Percentiles rank a stretch among this genome's conserved stretches.
These are phyloP conservation scores for Steatocranus sp. DNA, from an alignment of 2,797 vertebrate genomes.

Conservation along the genomic window DNA sequence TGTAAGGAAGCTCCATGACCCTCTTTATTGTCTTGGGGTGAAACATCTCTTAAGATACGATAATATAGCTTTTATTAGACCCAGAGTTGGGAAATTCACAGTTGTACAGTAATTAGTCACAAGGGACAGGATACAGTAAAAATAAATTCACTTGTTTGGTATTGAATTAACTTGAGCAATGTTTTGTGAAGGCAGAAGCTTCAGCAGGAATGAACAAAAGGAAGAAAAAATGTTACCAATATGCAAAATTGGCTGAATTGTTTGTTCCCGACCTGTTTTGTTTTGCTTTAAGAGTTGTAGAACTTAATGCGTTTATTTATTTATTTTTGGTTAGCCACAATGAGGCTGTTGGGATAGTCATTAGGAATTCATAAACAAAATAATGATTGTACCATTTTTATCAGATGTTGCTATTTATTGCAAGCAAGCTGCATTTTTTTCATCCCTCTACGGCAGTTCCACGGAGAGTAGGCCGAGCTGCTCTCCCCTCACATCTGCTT, in stretches of 20 bases:
- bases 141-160: conserved; percentile 67
- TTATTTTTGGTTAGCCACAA: conserved; percentile 18
- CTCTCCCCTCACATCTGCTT: conserved; percentile 60
- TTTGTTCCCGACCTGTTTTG: conserved; percentile 46
- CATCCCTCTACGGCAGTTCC: conserved; percentile 44
- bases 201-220: conserved; percentile 10
- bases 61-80: background rate
- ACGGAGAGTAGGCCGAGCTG: conserved; percentile 54
- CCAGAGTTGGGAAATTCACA: background rate
- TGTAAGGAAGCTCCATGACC: conserved; percentile 54
- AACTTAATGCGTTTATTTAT: conserved; percentile 4
- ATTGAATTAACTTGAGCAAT: conserved; percentile 60
- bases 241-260: conserved; percentile 50
- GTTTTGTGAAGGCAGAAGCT: conserved; percentile 39
- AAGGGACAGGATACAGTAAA: conserved; percentile 53
- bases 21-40: conserved; percentile 54
- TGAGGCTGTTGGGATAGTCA: conserved; percentile 56
- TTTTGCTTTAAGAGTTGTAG: conserved; percentile 45
- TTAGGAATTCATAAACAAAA: conserved; percentile 67
- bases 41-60: conserved; percentile 43
- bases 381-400: conserved; percentile 63
- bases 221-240: conserved; percentile 13
- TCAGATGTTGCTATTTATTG: conserved; percentile 71
- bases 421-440: conserved; percentile 22
- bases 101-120: conserved; percentile 66